These are phyloP conservation scores for Caenorhabditis tropicalis DNA, from an alignment of 1,140 invertebrate genomes.

Conservation along the genomic window DNA sequence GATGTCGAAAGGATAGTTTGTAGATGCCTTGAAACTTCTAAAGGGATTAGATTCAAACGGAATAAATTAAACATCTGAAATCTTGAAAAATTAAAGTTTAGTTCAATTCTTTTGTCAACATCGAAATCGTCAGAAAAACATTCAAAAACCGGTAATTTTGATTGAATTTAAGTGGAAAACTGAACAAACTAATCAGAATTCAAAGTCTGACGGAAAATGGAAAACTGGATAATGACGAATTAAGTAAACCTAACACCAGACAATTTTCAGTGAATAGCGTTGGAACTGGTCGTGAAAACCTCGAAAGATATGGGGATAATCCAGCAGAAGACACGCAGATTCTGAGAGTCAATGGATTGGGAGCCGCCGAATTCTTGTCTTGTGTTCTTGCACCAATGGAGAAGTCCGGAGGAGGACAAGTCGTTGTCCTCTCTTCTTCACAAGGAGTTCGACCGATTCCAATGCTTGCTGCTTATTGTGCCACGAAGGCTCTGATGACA, in stretches of 20 bases:
- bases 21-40: slow-evolving; percentile 22
- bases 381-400: slow-evolving; percentile 67
- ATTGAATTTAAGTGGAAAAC: not conserved
- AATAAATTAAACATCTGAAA: not conserved
- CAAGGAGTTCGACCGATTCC: slow-evolving; percentile 68
- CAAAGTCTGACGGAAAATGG: not conserved
- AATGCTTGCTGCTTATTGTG: slow-evolving; percentile 65
- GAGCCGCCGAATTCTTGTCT: slow-evolving; percentile 68
- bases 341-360: slow-evolving; percentile 67
- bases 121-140: not conserved
- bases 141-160: not conserved
- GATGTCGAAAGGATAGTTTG: not conserved
- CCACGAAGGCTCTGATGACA: slow-evolving; percentile 65
- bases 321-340: slow-evolving; percentile 65
- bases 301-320: slow-evolving; percentile 66
- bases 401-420: slow-evolving; percentile 65
- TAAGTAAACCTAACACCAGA: not conserved
- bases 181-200: not conserved
- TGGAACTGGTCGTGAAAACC: slow-evolving; percentile 67
- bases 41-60: not conserved
- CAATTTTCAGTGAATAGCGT: slow-evolving; percentile 69
- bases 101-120: not conserved
- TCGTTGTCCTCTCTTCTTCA: slow-evolving; percentile 67
- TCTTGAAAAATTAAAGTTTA: not conserved
- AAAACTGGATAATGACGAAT: not conserved